These are phyloP conservation scores for Aspidiotus rigidus DNA, from an alignment of 2,888 invertebrate species.

Conservation along the genomic window DNA sequence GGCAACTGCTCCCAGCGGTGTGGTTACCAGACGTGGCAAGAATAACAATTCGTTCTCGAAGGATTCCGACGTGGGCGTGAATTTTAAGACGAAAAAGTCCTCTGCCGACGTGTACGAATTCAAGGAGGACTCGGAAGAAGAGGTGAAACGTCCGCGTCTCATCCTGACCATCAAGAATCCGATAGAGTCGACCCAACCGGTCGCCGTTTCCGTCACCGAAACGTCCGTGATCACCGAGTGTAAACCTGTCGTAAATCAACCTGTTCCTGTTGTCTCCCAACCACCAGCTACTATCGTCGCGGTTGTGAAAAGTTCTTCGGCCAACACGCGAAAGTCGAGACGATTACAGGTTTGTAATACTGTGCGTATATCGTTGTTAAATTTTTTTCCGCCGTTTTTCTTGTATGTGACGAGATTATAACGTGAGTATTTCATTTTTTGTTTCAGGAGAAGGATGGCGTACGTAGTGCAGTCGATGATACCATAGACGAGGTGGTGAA, in stretches of 20 bases:
- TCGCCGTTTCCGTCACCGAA: constrained; percentile 35
- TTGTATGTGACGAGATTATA: no score
- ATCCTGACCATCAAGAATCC: constrained; percentile 67
- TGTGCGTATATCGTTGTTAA: constrained; percentile 2
- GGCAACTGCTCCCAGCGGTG: constrained; percentile 24
- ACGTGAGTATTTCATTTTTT: not conserved
- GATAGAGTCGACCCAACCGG: constrained; percentile 36
- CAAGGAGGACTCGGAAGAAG: constrained; percentile 79
- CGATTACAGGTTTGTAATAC: constrained; percentile 60
- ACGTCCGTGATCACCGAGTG: constrained; percentile 38
- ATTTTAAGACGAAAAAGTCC: constrained; percentile 39
- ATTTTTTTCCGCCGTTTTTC: not conserved
- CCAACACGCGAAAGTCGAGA: constrained; percentile 70
- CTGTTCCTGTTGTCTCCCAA: constrained; percentile 46
- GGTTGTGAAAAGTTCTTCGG: constrained; percentile 42
- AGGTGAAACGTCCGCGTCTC: constrained; percentile 61
- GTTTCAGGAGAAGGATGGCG: constrained; percentile 44
- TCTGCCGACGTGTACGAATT: constrained; percentile 80
- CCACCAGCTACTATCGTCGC: not conserved
- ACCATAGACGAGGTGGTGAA: constrained; percentile 77
- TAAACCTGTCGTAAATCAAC: not conserved
- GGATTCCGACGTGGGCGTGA: not conserved
- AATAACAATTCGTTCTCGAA: constrained; percentile 15
- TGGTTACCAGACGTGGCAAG: constrained; percentile 35
- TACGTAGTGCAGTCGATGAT: constrained; percentile 71